Evolutionary conservation across 2,113 vertebrate genomes (phyloP), one percentile per base, ranked within the genome.

Genomic region (Addax nasomaculatus): DNA sequence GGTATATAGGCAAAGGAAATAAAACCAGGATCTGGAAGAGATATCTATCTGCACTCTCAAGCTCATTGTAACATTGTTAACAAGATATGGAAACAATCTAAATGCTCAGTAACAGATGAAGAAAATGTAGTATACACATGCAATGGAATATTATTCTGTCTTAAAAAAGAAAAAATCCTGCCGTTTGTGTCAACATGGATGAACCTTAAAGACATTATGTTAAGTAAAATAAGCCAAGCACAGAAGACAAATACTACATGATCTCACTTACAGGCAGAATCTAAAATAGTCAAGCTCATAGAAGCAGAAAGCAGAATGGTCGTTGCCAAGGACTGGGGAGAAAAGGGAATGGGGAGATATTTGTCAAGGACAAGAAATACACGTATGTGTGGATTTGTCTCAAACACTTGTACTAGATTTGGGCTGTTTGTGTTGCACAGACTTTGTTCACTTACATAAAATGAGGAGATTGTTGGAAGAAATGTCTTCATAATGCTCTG

Each of bases 401-500:
- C 85, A 49, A 67, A 67, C 17, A 11, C 60, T 97, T 92, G 30
- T 55, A 93, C 96, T 92, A 84, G 29, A 47, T 57, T 90, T 90
- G 45, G 47, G 51, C 36, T 96, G 1, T 84, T 62, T 70, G 2
- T 83, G 36, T 73, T 96, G 30, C 51, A 85, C 53, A 90, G 73
- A 76, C 51, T 97, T 96, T 67, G 49, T 12, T 98, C 55, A 25
- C 45, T 90, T 96, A 64, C 57, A 76, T 97, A 97, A 95, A 96
- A 86, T 51, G 21, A 57, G 55, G 67, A 76, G 86, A 84, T 87
- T 2, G 21, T 51, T 84, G 88, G 83, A 93, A 96, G 96, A 94
- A 97, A 39, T 64, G 47, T 88, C 70, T 64, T 96, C 85, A 84
- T 81, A 76, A 95, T 96, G 97, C 95, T 95, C 47, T 30, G 0